phyloP scores from a whole-genome alignment of 2,888 invertebrate genomes.

The Onthophagus sagittarius region DNA sequence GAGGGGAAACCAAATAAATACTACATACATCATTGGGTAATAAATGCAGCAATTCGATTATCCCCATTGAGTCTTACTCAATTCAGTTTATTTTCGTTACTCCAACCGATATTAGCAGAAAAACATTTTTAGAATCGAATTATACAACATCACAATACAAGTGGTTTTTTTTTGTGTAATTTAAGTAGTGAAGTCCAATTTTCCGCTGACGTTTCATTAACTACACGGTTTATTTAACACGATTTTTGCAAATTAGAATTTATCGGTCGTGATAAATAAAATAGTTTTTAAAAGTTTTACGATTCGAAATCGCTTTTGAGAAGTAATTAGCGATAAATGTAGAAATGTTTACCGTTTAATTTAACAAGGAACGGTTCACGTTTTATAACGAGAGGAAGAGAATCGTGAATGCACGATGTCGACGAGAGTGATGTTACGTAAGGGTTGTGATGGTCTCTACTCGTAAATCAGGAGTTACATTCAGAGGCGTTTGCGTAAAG shows the following conservation, averaged over 20 bases:
- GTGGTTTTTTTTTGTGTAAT: not conserved
- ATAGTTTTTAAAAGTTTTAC: too few species aligned
- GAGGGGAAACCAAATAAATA: too few species aligned
- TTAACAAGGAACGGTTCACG: not conserved
- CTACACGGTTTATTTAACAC: not conserved
- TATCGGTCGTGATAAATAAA: too few species aligned
- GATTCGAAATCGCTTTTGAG: not conserved
- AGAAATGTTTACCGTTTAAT: not conserved
- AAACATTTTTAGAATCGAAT: not conserved
- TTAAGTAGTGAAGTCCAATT: not conserved
- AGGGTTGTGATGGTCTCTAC: not conserved
- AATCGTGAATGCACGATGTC: not conserved
- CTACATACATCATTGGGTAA: too few species aligned
- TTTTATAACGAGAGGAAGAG: not conserved
- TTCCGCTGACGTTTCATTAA: not conserved
- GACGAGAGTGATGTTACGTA: not conserved
- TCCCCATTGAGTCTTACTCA: too few species aligned
- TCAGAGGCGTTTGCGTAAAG: not conserved
- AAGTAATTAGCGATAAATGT: not conserved
- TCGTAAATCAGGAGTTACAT: not conserved
- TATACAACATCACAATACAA: not conserved
- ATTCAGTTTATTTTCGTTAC: too few species aligned
- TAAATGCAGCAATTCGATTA: too few species aligned
- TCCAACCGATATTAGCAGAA: too few species aligned
- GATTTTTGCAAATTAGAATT: not conserved